These are phyloP conservation scores for Chrysomallon squamiferum DNA, from an alignment of 1,140 invertebrate genomes.

Conservation along the genomic window DNA sequence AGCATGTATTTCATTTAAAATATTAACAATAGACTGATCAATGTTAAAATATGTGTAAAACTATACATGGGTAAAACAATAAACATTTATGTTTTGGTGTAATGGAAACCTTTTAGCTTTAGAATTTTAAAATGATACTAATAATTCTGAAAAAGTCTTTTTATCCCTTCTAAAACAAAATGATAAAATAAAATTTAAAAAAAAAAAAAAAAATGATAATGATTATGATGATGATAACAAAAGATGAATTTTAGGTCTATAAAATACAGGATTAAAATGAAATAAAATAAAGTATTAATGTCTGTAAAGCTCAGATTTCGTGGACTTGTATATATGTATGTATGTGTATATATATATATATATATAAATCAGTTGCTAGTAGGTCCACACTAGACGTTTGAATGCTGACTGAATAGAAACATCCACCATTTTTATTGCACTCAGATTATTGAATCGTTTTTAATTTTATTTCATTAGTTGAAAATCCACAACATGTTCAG, in stretches of 20 bases:
- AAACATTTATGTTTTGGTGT: too few relatives aligned
- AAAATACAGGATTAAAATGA: not conserved
- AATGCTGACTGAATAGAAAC: not conserved
- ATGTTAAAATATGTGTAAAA: too few relatives aligned
- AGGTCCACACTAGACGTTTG: not conserved
- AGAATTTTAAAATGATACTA: not conserved
- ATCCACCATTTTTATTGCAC: not conserved
- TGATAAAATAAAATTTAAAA: not conserved
- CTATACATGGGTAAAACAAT: too few relatives aligned
- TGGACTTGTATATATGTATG: not conserved
- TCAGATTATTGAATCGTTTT: not conserved
- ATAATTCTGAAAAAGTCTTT: not conserved
- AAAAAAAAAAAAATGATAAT: not conserved
- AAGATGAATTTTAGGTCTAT: not conserved
- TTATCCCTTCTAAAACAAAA: not conserved
- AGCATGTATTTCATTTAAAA: too few relatives aligned
- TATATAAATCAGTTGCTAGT: not conserved
- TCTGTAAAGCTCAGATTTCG: not conserved
- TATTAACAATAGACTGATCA: too few relatives aligned
- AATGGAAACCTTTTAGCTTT: not conserved
- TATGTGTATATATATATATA: not conserved
- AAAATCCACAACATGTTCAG: slow-evolving; percentile 82
- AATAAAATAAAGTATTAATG: not conserved
- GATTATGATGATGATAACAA: not conserved
- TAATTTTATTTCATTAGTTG: slow-evolving; percentile 47